These are phyloP conservation scores for Noctua janthe DNA, from an alignment of 2,888 invertebrate genomes.

Conservation along the genomic window DNA sequence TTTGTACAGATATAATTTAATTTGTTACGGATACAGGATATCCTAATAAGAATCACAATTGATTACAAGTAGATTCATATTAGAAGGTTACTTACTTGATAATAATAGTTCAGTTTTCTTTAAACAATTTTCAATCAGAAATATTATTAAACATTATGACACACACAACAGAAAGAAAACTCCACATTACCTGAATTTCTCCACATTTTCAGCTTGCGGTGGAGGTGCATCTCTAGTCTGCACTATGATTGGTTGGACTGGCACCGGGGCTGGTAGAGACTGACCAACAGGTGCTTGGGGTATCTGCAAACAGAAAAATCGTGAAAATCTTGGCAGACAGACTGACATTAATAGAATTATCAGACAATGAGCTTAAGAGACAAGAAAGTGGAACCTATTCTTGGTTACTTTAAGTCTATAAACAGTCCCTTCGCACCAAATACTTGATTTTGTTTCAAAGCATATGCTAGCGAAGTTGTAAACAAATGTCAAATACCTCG, in stretches of 20 bases:
- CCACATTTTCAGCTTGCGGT: conserved; percentile 69
- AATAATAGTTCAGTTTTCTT: neutral
- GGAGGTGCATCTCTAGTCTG: conserved; percentile 69
- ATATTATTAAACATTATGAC: conserved; percentile 2
- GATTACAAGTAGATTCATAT: neutral
- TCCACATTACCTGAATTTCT: conserved; percentile 79
- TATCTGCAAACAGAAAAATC: conserved; percentile 38
- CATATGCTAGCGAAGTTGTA: conserved; percentile 19
- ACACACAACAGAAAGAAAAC: neutral
- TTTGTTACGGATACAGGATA: neutral
- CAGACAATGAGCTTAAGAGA: neutral
- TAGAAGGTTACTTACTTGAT: neutral
- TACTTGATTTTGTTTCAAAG: conserved; percentile 4
- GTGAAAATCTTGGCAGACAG: neutral
- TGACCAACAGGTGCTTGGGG: conserved; percentile 23
- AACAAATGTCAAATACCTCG: conserved; percentile 53
- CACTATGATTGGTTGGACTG: conserved; percentile 75
- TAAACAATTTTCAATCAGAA: neutral
- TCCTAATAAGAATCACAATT: conserved; percentile 1
- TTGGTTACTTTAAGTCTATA: neutral
- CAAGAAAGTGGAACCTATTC: neutral
- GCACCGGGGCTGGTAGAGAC: conserved; percentile 61
- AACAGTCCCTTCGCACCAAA: neutral
- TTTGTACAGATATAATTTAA: no score
- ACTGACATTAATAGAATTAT: neutral